A percentile compares a stretch with the other conserved stretches of the same genome.
These are phyloP conservation scores for Betta splendens DNA, from an alignment of 2,797 vertebrate species.

Conservation along the genomic window DNA sequence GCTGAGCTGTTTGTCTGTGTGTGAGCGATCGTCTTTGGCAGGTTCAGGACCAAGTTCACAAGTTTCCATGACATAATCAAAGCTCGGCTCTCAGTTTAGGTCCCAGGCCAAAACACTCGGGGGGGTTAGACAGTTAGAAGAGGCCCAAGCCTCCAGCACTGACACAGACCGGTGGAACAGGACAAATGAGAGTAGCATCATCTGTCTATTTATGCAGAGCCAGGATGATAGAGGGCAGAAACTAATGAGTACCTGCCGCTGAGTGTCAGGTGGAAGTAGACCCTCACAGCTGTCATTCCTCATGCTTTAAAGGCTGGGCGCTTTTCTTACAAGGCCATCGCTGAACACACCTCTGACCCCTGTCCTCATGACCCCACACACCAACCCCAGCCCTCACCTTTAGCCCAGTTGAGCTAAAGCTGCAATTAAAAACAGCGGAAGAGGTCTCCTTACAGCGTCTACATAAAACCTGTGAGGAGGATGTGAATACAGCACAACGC, in stretches of 20 bases:
- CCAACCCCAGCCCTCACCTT: background rate
- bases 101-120: slow-evolving; percentile 46
- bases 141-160: slow-evolving; percentile 29
- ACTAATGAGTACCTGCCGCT: background rate
- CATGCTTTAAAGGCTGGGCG: slow-evolving; percentile 12
- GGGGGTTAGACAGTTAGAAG: slow-evolving; percentile 52
- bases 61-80: slow-evolving; percentile 67
- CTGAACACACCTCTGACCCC: slow-evolving; percentile 43
- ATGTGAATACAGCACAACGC: too few relatives aligned
- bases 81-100: slow-evolving; percentile 39
- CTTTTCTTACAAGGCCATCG: slow-evolving; percentile 23
- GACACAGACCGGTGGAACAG: slow-evolving; percentile 44
- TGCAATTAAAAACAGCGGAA: too few relatives aligned
- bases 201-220: slow-evolving; percentile 50
- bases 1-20: slow-evolving; percentile 34
- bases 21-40: slow-evolving; percentile 66
- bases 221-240: background rate
- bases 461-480: too few relatives aligned
- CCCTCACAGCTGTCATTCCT: slow-evolving; percentile 35
- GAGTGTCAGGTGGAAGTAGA: slow-evolving; percentile 33
- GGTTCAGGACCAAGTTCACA: slow-evolving; percentile 48
- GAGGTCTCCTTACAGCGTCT: too few relatives aligned
- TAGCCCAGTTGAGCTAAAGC: background rate
- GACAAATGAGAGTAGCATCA: slow-evolving; percentile 57
- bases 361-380: slow-evolving; percentile 19